Conservation (phyloP, 1,140 invertebrate species). For the Plectrocnemia conspersa region DNA sequence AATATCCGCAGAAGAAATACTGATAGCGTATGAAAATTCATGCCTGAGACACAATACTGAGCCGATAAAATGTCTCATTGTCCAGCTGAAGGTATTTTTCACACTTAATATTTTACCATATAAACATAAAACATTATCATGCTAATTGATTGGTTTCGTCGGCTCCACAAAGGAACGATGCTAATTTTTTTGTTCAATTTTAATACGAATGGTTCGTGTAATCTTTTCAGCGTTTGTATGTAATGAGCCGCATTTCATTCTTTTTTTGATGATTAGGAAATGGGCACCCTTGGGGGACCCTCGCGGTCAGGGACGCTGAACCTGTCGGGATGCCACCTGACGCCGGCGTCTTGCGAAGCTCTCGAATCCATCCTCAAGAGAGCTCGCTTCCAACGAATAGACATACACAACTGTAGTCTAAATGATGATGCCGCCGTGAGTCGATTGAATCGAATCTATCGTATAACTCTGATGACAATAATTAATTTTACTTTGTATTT, state of each 20-base stretch:
- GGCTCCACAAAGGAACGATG: background rate
- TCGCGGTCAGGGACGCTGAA: constrained; percentile 39
- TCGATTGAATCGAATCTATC: constrained; percentile 9
- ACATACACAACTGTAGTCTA: constrained; percentile 63
- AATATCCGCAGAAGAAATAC: constrained; percentile 55
- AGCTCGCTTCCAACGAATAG: constrained; percentile 62
- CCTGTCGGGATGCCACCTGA: constrained; percentile 39
- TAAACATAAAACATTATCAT: background rate
- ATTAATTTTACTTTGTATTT: constrained; percentile 29
- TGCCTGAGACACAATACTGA: constrained; percentile 65
- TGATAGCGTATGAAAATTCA: constrained; percentile 64
- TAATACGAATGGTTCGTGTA: background rate
- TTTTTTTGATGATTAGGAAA: constrained; percentile 13
- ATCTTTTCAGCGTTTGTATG: background rate
- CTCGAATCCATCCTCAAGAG: constrained; percentile 42
- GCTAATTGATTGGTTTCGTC: background rate
- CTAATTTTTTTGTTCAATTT: background rate
- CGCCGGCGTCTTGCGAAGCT: constrained; percentile 42
- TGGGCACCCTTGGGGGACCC: constrained; percentile 35
- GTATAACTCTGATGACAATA: constrained; percentile 37
- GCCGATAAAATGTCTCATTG: constrained; percentile 62
- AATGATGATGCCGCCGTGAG: constrained; percentile 62
- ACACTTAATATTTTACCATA: background rate
- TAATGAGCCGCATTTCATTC: background rate
- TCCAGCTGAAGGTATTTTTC: constrained; percentile 62